A percentile compares a stretch with the other conserved stretches of the same genome.
Conservation (phyloP, 2,888 invertebrate species). For the Sinelater perroti region DNA sequence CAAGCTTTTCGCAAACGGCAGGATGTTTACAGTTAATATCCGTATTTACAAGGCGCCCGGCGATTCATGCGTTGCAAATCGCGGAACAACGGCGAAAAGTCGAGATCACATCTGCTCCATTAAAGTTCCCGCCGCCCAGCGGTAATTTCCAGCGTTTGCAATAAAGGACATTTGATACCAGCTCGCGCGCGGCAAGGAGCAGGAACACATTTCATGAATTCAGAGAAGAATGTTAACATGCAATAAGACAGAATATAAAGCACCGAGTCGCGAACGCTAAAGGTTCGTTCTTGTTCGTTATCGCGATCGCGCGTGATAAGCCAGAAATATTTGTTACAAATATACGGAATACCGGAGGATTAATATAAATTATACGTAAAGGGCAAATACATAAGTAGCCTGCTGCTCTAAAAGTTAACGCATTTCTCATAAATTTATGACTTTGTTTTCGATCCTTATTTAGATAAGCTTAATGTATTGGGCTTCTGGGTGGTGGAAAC, state of each 20-base stretch:
- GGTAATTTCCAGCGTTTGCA: constrained; percentile 12
- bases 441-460: constrained; percentile 39
- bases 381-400: constrained; percentile 40
- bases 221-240: constrained; percentile 38
- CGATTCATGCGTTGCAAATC: no score
- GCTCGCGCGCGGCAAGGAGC: constrained; percentile 11
- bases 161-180: constrained; percentile 19
- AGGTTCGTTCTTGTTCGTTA: constrained; percentile 37
- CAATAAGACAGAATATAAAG: constrained; percentile 38
- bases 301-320: constrained; percentile 40
- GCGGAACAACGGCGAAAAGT: no score
- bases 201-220: constrained; percentile 30
- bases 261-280: constrained; percentile 34
- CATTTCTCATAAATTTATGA: constrained; percentile 40
- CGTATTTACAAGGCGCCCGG: no score
- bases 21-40: no score
- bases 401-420: constrained; percentile 31
- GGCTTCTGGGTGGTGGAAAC: constrained; percentile 30
- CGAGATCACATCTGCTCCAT: constrained; percentile 5
- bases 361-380: constrained; percentile 41
- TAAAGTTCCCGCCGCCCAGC: constrained; percentile 18
- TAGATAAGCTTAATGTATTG: constrained; percentile 38
- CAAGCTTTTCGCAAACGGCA: no score
- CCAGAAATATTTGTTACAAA: constrained; percentile 41
- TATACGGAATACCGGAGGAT: constrained; percentile 40